A percentile compares a stretch with the other conserved stretches of the same genome.
Evolutionary conservation across 2,888 invertebrate genomes (phyloP).

Genomic region (Hydrotaea cyrtoneurina): DNA sequence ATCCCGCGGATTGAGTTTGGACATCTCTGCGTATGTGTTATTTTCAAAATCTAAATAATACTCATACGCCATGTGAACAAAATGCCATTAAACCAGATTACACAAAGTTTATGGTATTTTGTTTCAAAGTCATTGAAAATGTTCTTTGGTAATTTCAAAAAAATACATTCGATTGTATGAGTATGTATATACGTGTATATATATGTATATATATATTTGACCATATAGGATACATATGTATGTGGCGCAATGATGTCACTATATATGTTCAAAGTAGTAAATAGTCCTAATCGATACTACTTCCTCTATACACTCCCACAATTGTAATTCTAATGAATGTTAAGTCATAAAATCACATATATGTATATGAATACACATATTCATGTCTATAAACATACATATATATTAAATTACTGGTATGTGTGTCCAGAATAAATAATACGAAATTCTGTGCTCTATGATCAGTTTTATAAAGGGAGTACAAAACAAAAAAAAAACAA

Average conservation of each 20-base stretch:
- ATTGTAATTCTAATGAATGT: neutral
- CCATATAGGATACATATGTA: neutral
- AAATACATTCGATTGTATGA: no score
- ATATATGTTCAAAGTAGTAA: neutral
- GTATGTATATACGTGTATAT: no score
- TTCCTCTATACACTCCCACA: no score
- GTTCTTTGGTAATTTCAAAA: neutral
- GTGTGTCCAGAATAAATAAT: no score
- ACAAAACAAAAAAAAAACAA: no score
- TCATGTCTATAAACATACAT: no score
- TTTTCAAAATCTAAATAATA: neutral
- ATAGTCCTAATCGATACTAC: neutral
- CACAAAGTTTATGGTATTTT: neutral
- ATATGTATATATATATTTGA: neutral
- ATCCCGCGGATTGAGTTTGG: no score
- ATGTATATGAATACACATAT: no score
- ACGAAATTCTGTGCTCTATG: no score
- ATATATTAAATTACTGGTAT: no score
- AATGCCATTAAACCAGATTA: neutral
- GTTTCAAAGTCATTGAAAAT: constrained; percentile 5
- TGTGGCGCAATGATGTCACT: neutral
- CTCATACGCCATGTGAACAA: neutral
- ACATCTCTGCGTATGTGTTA: no score
- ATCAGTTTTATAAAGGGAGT: no score
- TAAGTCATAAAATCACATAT: neutral